Evolutionary conservation across 2,113 vertebrate species (phyloP).

Genomic region (Gadus macrocephalus): DNA sequence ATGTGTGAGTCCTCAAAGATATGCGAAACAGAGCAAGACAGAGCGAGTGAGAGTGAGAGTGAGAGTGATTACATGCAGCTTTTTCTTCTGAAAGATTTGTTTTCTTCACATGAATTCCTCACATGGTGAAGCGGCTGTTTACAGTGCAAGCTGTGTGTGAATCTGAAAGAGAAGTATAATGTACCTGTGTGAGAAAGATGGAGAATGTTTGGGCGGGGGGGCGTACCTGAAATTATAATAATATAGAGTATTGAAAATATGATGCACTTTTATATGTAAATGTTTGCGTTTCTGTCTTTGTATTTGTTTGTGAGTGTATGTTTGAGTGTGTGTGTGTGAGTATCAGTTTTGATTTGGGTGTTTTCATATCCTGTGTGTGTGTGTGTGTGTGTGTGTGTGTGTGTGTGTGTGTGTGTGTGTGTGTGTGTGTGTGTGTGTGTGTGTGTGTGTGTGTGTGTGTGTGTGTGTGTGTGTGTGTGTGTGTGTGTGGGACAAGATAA

Average conservation of each 20-base stretch:
- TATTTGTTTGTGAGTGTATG: too few species aligned
- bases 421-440: neutral
- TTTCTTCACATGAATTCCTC: conserved; percentile 7
- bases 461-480: too few species aligned
- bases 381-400: neutral
- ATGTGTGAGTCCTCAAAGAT: neutral
- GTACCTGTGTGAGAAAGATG: neutral
- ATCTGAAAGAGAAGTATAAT: neutral
- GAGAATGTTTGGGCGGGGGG: too few species aligned
- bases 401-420: conserved; percentile 1
- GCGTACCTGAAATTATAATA: too few species aligned
- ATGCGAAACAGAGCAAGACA: too few species aligned
- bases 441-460: neutral
- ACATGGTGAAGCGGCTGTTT: neutral
- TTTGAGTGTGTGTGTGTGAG: conserved; percentile 8
- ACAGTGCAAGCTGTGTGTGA: neutral
- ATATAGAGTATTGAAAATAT: too few species aligned
- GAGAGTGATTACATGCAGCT: neutral
- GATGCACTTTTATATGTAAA: too few species aligned
- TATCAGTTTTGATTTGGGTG: neutral
- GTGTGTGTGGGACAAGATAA: too few species aligned
- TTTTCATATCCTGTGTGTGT: neutral
- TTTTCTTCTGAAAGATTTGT: conserved; percentile 20
- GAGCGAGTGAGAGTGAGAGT: too few species aligned
- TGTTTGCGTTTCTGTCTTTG: too few species aligned